A percentile compares a stretch with the other conserved stretches of the same genome.
These are phyloP conservation scores for Stenolophus ochropezus DNA, from an alignment of 2,888 invertebrate species.

Conservation along the genomic window DNA sequence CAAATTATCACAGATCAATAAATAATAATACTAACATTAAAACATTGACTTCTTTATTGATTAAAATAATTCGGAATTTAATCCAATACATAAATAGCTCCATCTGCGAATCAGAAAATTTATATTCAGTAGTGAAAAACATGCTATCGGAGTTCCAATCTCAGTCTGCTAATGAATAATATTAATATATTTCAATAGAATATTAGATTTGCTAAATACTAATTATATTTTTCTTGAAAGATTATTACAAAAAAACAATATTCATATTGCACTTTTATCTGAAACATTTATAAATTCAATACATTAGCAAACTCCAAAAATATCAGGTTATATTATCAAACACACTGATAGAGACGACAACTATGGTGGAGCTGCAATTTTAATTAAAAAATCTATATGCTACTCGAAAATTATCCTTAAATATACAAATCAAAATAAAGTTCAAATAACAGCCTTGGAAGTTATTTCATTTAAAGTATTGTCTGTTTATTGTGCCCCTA, in stretches of 20 bases:
- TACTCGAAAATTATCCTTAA: not conserved
- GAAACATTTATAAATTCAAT: no score
- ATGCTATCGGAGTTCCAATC: not conserved
- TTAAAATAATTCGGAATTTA: not conserved
- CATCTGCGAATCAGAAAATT: not conserved
- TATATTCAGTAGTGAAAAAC: not conserved
- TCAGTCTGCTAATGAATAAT: not conserved
- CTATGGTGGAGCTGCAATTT: no score
- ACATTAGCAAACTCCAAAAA: no score
- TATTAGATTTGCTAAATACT: constrained; percentile 9
- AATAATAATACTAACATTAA: no score
- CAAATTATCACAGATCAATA: no score
- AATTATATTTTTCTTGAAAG: no score
- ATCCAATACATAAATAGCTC: constrained; percentile 20
- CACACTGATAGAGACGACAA: no score
- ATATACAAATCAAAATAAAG: not conserved
- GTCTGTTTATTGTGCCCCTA: not conserved
- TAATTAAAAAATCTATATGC: constrained; percentile 17
- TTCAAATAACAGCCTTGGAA: not conserved
- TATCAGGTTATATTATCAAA: no score
- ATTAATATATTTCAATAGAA: not conserved
- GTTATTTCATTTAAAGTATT: not conserved
- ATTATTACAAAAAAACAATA: not conserved
- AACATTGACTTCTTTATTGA: no score
- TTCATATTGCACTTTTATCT: not conserved